These are phyloP conservation scores for Pissodes strobi DNA, from an alignment of 1,140 invertebrate genomes.

Conservation along the genomic window DNA sequence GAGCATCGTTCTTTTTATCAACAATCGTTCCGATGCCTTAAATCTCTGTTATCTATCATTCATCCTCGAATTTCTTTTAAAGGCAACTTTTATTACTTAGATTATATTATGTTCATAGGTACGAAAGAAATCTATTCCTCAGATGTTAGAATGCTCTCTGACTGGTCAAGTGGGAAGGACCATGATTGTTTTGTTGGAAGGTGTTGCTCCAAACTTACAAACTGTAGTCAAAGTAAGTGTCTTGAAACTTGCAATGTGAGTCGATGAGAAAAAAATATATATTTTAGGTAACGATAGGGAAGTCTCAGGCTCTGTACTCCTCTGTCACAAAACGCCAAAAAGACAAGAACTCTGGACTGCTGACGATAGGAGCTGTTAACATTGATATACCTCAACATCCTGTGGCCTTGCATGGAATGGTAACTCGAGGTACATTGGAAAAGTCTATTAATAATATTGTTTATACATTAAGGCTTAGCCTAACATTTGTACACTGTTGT, in stretches of 20 bases:
- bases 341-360: constrained; percentile 84
- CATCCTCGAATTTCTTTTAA: too few species aligned
- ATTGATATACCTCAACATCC: constrained; percentile 97
- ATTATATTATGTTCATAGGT: constrained; percentile 12
- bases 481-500: too few species aligned
- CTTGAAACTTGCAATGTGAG: constrained; percentile 56
- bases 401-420: constrained; percentile 94
- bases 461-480: too few species aligned
- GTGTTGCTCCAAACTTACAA: constrained; percentile 86
- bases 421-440: constrained; percentile 71
- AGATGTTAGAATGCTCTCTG: constrained; percentile 80
- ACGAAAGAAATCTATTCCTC: constrained; percentile 74
- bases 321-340: constrained; percentile 76
- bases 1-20: too few species aligned
- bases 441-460: neutral
- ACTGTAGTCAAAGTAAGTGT: constrained; percentile 89
- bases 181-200: constrained; percentile 91
- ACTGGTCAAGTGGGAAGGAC: constrained; percentile 89
- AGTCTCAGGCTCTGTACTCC: constrained; percentile 89
- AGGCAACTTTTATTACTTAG: too few species aligned
- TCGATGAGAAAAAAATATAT: constrained; percentile 64
- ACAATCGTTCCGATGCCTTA: too few species aligned
- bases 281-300: constrained; percentile 53
- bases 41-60: too few species aligned
- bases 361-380: constrained; percentile 86